Evolutionary conservation across 2,888 invertebrate genomes (phyloP), one percentile per base, ranked within the genome.

Genomic region (Eupithecia subfuscata): DNA sequence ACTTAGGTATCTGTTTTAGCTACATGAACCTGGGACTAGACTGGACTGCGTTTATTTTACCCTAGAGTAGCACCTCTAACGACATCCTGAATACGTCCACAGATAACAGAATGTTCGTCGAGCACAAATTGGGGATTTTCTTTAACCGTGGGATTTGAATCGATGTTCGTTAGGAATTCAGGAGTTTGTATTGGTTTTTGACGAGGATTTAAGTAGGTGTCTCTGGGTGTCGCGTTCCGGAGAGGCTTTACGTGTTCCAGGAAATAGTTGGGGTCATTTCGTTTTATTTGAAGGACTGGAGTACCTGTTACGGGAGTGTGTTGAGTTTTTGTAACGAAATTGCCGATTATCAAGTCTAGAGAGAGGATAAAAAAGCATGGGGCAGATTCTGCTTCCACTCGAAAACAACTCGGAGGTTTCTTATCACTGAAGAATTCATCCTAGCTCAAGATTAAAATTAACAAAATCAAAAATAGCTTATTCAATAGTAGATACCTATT

Each of bases 41-140:
- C n/a, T 9, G n/a, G 52, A 56, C 22, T 64, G 18, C 16, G 16
- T 64, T 30, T 64, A 64, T 37, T 65, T 40, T 37, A 12, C 18
- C 22, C 56, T 22, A 56, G 5, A 60, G 60, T 60, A 37, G 67
- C n/a, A 5, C 67, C 67, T 12, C 40, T 40, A 40, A 5, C 18
- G 34, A 0, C 5, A 37, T 11, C n/a, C 40, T 40, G 68, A 40
- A 4, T 73, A 63, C 73, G 73, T 64, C 77, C 75, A 18, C 60
- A 14, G 52, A 43, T 68, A 63, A 67, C 70, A 52, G 70, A 73
- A 75, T 73, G 75, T 73, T 75, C 73, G 30, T 48, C 37, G 75
- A 77, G 73, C 77, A 77, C 77, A 77, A 77, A 77, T 77, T 77
- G 77, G 75, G 77, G 77, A 77, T 77, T 77, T 77, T 77, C 77